Evolutionary conservation across 2,797 vertebrate species (phyloP).

Genomic region (Acipenser transmontanus): DNA sequence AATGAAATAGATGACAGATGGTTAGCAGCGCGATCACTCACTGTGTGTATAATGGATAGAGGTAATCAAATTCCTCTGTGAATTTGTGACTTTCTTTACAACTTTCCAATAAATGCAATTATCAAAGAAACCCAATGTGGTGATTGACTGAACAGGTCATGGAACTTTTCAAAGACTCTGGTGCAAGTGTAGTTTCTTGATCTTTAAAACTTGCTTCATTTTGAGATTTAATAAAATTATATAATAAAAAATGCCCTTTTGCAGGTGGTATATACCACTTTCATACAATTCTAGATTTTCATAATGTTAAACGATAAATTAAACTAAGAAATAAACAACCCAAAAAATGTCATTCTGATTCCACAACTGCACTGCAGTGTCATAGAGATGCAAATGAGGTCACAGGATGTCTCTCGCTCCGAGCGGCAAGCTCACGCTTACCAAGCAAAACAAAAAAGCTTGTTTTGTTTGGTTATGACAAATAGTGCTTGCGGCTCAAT

Average conservation of each 20-base stretch:
- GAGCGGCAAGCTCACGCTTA: not conserved
- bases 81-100: slow-evolving; percentile 95
- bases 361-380: not conserved
- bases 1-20: slow-evolving; percentile 99
- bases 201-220: not conserved
- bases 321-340: too few species aligned
- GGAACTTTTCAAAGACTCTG: not conserved
- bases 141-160: not conserved
- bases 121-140: slow-evolving; percentile 46
- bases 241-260: not conserved
- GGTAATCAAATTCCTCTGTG: slow-evolving; percentile 98
- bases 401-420: not conserved
- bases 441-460: not conserved
- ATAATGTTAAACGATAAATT: too few species aligned
- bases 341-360: too few species aligned
- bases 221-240: not conserved
- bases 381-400: slow-evolving; percentile 8
- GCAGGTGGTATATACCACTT: slow-evolving; percentile 13
- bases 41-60: slow-evolving; percentile 97
- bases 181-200: slow-evolving; percentile 1
- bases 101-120: slow-evolving; percentile 78
- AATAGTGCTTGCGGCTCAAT: not conserved
- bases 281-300: slow-evolving; percentile 18
- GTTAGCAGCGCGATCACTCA: slow-evolving; percentile 89
- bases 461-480: not conserved